phyloP scores from a whole-genome alignment of 1,140 invertebrate genomes.

The Zaprionus tsacasi region DNA sequence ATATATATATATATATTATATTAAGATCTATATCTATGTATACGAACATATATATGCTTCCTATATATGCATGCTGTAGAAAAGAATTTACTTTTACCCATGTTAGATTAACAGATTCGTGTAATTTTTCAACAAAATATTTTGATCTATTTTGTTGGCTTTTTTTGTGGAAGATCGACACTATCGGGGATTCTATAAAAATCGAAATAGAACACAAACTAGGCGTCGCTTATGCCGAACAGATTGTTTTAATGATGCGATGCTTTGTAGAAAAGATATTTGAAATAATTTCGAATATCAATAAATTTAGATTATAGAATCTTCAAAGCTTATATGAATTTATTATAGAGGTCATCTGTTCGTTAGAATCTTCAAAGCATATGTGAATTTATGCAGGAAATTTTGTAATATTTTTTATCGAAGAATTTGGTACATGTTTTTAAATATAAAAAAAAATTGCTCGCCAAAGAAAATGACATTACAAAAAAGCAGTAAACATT shows the following conservation, averaged over 20 bases:
- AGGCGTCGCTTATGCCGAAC: constrained; percentile 66
- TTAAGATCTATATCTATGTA: background rate
- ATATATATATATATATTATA: background rate
- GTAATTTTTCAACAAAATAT: constrained; percentile 61
- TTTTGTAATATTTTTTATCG: background rate
- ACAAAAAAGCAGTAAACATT: background rate
- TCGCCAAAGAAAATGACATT: background rate
- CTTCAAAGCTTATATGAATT: background rate
- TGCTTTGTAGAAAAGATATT: constrained; percentile 22
- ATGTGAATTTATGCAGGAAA: background rate
- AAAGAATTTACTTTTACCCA: constrained; percentile 47
- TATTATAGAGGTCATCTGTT: background rate
- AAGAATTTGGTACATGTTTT: background rate
- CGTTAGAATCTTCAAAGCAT: background rate
- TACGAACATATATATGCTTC: background rate
- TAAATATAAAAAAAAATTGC: background rate
- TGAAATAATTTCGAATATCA: constrained; percentile 7
- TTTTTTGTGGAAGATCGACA: background rate
- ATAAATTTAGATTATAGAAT: background rate
- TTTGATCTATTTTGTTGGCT: constrained; percentile 15
- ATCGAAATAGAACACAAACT: constrained; percentile 9
- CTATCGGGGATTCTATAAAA: background rate
- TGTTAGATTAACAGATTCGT: constrained; percentile 67
- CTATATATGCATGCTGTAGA: constrained; percentile 17
- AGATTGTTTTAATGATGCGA: constrained; percentile 51